These are phyloP conservation scores for Himalopsyche tibetana DNA, from an alignment of 2,888 invertebrate genomes.

Conservation along the genomic window DNA sequence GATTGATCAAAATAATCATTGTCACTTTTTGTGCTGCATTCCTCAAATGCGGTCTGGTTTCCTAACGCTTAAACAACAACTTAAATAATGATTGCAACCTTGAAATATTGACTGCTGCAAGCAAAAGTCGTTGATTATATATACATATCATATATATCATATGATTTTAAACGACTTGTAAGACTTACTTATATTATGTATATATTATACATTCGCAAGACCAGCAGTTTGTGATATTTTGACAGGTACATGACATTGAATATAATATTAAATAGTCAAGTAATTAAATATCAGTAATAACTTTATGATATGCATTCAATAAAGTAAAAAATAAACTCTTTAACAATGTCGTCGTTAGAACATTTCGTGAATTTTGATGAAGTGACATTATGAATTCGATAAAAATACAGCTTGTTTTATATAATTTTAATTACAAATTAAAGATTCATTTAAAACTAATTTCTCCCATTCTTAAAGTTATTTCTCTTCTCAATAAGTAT, in stretches of 20 bases:
- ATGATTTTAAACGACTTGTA: neutral
- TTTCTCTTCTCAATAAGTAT: too few relatives aligned
- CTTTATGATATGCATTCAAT: neutral
- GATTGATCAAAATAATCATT: conserved; percentile 34
- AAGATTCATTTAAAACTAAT: too few relatives aligned
- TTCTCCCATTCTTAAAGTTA: too few relatives aligned
- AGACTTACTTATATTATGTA: neutral
- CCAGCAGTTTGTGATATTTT: neutral
- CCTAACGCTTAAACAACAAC: conserved; percentile 15
- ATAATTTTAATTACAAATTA: too few relatives aligned
- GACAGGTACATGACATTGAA: conserved; percentile 14
- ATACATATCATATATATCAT: neutral
- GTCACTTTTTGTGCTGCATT: conserved; percentile 31
- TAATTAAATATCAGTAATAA: neutral
- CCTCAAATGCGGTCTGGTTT: conserved; percentile 26
- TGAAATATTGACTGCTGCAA: conserved; percentile 1
- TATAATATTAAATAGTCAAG: neutral
- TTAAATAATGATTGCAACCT: conserved; percentile 6
- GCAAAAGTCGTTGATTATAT: conserved; percentile 34
- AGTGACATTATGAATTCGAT: too few relatives aligned
- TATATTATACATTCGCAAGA: neutral
- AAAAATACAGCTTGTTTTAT: too few relatives aligned
- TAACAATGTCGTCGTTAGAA: too few relatives aligned
- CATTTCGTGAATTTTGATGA: too few relatives aligned
- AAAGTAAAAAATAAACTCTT: too few relatives aligned